phyloP scores from a whole-genome alignment of 1,140 invertebrate species.

The Uloborus diversus region DNA sequence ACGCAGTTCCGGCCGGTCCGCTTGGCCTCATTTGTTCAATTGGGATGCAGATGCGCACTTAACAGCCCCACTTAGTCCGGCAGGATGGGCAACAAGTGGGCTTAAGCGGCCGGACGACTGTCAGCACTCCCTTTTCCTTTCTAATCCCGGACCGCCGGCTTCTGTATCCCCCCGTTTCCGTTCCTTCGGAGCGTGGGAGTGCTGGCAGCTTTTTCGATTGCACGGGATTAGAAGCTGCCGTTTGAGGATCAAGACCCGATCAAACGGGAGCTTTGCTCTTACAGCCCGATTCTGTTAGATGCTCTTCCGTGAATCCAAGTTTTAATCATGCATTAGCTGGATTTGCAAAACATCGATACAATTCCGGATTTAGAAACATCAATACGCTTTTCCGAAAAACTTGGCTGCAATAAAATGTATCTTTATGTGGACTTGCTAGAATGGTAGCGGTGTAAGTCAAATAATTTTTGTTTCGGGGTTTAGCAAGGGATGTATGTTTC shows the following conservation, averaged over 20 bases:
- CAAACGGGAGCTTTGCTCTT: neutral
- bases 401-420: no score
- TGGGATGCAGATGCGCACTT: constrained; percentile 50
- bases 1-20: no score
- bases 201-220: constrained; percentile 6
- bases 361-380: no score
- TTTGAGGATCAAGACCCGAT: neutral
- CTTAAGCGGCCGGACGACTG: neutral
- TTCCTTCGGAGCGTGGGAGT: constrained; percentile 2
- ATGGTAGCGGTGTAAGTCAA: no score
- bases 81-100: constrained; percentile 38
- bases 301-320: no score
- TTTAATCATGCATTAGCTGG: no score
- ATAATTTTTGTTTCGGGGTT: no score
- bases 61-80: constrained; percentile 32
- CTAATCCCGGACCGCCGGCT: neutral
- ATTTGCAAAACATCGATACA: no score
- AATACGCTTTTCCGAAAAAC: no score
- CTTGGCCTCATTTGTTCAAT: constrained; percentile 43
- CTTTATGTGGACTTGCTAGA: no score
- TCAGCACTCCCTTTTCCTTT: constrained; percentile 1
- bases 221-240: neutral
- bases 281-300: neutral
- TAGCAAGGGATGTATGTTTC: no score
- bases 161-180: neutral